A percentile compares a stretch with the other conserved stretches of the same genome.
These are phyloP conservation scores for Anodontia alba DNA, from an alignment of 2,888 invertebrate species.

Conservation along the genomic window DNA sequence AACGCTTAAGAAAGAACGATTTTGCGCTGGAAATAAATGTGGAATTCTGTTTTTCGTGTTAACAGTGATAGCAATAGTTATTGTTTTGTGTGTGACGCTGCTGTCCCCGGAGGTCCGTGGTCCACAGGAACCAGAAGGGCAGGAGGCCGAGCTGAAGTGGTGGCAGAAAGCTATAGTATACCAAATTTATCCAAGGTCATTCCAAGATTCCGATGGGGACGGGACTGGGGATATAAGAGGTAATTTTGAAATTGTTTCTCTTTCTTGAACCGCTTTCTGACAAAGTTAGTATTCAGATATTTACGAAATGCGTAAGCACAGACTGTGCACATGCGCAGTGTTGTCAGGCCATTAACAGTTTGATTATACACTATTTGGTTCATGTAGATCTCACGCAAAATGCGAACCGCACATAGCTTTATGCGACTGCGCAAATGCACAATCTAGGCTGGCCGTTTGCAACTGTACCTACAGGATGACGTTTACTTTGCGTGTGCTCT, in stretches of 20 bases:
- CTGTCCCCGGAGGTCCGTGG: constrained; percentile 45
- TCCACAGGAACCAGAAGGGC: constrained; percentile 16
- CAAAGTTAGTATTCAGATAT: no score
- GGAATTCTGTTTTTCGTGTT: constrained; percentile 35
- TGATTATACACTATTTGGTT: no score
- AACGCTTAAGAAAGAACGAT: constrained; percentile 7
- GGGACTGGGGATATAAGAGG: constrained; percentile 90
- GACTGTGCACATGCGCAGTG: no score
- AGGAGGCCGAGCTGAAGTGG: constrained; percentile 88
- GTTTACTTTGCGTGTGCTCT: no score
- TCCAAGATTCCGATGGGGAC: constrained; percentile 91
- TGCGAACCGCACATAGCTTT: no score
- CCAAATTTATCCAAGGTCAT: constrained; percentile 89
- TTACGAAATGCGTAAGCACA: no score
- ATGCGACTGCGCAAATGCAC: no score
- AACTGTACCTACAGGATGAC: no score
- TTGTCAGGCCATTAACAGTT: no score
- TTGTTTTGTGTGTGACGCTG: constrained; percentile 57
- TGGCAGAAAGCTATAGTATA: constrained; percentile 93
- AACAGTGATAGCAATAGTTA: constrained; percentile 44
- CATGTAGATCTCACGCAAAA: no score
- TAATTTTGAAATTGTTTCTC: constrained; percentile 24
- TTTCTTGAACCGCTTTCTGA: no score
- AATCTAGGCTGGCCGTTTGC: no score
- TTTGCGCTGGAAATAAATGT: constrained; percentile 58